These are phyloP conservation scores for Chaetorhynchus papuensis DNA, from an alignment of 2,113 vertebrate genomes.

Conservation along the genomic window DNA sequence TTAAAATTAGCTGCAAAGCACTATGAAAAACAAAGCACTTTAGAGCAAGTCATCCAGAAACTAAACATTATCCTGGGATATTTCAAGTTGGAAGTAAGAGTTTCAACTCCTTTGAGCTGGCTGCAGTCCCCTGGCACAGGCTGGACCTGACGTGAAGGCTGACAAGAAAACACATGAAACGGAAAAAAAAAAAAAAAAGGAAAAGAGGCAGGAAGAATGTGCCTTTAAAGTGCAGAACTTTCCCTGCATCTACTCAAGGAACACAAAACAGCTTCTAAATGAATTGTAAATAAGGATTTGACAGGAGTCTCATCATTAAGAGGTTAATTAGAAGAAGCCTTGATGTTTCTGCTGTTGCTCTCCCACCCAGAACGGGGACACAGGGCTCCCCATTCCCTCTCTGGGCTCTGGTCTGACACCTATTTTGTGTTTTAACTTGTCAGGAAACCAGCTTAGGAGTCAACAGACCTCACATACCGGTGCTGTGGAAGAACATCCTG, in stretches of 20 bases:
- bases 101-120: background rate
- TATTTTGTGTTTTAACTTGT: background rate
- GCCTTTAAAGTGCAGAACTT: background rate
- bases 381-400: background rate
- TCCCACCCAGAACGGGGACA: background rate
- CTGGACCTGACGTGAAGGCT: background rate
- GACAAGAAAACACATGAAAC: background rate
- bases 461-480: background rate
- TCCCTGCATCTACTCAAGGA: background rate
- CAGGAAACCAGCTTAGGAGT: background rate
- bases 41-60: background rate
- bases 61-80: background rate
- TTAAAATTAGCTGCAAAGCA: conserved; percentile 32
- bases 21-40: background rate
- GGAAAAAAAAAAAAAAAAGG: background rate
- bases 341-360: background rate
- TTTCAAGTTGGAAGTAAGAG: conserved; percentile 17
- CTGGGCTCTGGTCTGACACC: background rate
- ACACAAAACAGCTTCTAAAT: background rate
- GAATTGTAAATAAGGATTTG: background rate
- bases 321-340: conserved; percentile 15
- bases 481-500: background rate
- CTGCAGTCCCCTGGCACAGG: conserved; percentile 23
- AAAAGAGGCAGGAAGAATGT: background rate
- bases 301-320: background rate